These are phyloP conservation scores for Stichopus horrens DNA, from an alignment of 53 echinoderm and acorn worm genomes.

Conservation along the genomic window DNA sequence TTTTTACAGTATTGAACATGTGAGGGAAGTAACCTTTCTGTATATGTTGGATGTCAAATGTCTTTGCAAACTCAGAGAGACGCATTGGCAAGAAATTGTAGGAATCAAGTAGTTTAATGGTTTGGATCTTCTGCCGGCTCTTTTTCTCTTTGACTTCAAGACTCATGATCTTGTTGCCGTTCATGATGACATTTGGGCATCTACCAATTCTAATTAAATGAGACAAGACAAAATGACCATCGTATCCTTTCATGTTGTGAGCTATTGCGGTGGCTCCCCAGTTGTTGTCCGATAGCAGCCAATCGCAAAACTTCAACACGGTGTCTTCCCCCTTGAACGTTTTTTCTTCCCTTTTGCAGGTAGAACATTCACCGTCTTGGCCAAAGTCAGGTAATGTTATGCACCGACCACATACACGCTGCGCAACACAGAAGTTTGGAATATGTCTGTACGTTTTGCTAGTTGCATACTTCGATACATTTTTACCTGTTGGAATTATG, in stretches of 20 bases:
- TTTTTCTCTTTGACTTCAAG: conserved; percentile 16
- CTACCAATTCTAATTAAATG: not conserved
- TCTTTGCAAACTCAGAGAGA: conserved; percentile 12
- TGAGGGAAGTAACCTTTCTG: conserved; percentile 38
- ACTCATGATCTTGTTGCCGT: conserved; percentile 45
- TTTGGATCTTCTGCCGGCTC: not conserved
- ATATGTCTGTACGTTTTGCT: not conserved
- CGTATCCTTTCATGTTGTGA: conserved; percentile 55
- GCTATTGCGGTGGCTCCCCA: conserved; percentile 11
- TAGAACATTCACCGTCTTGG: not conserved
- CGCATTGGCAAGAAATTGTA: conserved; percentile 41
- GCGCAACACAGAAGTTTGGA: conserved; percentile 45
- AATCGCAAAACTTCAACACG: conserved; percentile 41
- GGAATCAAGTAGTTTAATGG: conserved; percentile 36
- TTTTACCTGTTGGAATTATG: not conserved
- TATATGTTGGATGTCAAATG: not conserved
- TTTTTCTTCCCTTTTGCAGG: not conserved
- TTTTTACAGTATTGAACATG: not conserved
- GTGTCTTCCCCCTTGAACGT: conserved; percentile 38
- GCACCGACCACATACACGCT: conserved; percentile 28
- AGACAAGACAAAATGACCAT: conserved; percentile 40
- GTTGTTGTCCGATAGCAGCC: conserved; percentile 19
- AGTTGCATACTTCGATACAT: not conserved
- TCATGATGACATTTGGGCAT: conserved; percentile 26
- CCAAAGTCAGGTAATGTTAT: not conserved